Evolutionary conservation across 2,113 vertebrate species (phyloP).

Genomic region (Pipra filicauda): DNA sequence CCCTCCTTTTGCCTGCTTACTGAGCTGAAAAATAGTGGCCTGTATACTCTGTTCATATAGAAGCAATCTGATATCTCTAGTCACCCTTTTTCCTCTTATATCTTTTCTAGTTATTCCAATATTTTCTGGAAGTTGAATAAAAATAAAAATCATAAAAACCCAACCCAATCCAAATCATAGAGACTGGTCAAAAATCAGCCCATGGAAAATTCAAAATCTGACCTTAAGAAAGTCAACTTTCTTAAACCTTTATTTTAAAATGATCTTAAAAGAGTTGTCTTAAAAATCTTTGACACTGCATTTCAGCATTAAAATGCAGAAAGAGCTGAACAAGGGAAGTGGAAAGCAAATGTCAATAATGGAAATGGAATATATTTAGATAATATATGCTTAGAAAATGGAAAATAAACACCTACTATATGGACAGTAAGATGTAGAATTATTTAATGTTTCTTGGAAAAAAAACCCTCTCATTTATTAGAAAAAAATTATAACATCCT

Average conservation of each 20-base stretch:
- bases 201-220: not conserved
- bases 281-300: not conserved
- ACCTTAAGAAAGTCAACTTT: not conserved
- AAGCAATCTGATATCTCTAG: not conserved
- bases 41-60: not conserved
- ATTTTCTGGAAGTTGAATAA: not conserved
- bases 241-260: not conserved
- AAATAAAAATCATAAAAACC: not conserved
- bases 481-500: not conserved
- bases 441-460: not conserved
- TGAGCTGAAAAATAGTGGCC: not conserved
- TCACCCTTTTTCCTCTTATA: not conserved
- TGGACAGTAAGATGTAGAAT: not conserved
- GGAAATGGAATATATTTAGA: not conserved
- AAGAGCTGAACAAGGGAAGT: not conserved
- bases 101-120: not conserved
- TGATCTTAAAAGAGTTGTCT: not conserved
- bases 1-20: not conserved
- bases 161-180: not conserved
- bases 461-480: not conserved
- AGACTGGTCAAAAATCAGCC: not conserved
- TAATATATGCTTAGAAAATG: not conserved
- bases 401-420: not conserved
- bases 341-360: not conserved
- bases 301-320: slow-evolving; percentile 4